Conservation (phyloP, 2,888 invertebrate species). For the Cephalotes varians region DNA sequence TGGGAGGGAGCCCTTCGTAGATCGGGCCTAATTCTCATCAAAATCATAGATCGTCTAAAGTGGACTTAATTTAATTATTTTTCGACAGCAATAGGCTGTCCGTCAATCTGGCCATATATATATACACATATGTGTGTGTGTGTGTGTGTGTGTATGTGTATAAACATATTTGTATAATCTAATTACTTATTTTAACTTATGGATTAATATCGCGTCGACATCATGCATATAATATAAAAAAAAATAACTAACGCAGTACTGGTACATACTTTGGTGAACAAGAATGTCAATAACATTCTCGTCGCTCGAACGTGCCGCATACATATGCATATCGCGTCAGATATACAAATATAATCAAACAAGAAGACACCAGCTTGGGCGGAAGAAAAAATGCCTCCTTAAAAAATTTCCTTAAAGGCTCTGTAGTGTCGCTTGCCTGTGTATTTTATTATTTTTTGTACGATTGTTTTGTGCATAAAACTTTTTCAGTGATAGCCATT, state of each 20-base stretch:
- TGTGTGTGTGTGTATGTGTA: constrained; percentile 9
- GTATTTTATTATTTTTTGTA: background rate
- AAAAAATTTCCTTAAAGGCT: background rate
- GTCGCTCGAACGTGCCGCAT: constrained; percentile 30
- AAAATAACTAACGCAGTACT: constrained; percentile 75
- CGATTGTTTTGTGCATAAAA: background rate
- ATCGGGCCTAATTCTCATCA: background rate
- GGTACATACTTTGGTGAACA: constrained; percentile 77
- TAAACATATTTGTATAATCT: background rate
- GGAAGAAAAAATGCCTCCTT: background rate
- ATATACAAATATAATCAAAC: constrained; percentile 12
- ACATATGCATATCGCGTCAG: background rate
- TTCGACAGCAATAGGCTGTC: constrained; percentile 62
- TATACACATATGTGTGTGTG: constrained; percentile 18
- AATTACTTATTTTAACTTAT: constrained; percentile 18
- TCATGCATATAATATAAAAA: constrained; percentile 76
- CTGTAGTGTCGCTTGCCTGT: background rate
- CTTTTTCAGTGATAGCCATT: background rate
- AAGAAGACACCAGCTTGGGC: background rate
- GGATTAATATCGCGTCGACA: background rate
- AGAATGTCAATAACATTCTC: constrained; percentile 51
- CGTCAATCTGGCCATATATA: constrained; percentile 58
- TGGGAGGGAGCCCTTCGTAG: background rate
- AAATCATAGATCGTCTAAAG: constrained; percentile 24
- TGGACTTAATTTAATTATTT: constrained; percentile 63